Evolutionary conservation across 2,888 invertebrate genomes (phyloP), one percentile per base, ranked within the genome.

Genomic region (Pyrrhia umbra): DNA sequence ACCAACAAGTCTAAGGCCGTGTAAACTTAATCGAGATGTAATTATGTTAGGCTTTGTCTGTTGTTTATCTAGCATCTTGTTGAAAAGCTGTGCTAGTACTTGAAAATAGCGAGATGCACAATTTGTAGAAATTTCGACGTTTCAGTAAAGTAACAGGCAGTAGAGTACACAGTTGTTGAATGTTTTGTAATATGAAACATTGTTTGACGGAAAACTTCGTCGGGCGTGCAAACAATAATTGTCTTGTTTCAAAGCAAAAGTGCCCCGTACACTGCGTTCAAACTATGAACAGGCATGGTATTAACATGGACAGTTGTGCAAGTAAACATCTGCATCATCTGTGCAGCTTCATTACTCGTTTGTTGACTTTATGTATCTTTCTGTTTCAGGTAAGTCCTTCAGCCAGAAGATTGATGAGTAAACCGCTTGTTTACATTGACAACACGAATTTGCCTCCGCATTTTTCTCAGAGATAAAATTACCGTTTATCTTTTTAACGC

Each of bases 181-280:
- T 91, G 89, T 91, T 92, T 91, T 87, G 91, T 83, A 89, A 90
- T 77, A 86, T 79, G 85, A 86, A 84, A 84, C 87, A 71, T 80
- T 90, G 90, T 89, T 91, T 90, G 85, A 65, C 84, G 88, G 88
- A 89, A 89, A 89, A 85, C 85, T 86, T 85, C 81, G 82, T 78
- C 73, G 79, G 69, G 77, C 82, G 80, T 77, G 77, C 82, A 88
- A 90, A 90, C 89, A 90, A 75, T 84, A 63, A 78, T 68, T 73
- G 77, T 77, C 77, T 70, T 81, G 77, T 87, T 84, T 78, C 85
- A 85, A 82, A 85, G 83, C 85, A 85, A 81, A 73, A 77, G 46
- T 71, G 67, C 63, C 54, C 59, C 43, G 46, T 68, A 70, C 51
- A 37, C 57, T 66, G 45, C n/a, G 45, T 70, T 65, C 21, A 45